Conservation (phyloP, 1,140 invertebrate genomes). For the Cydia amplana region DNA sequence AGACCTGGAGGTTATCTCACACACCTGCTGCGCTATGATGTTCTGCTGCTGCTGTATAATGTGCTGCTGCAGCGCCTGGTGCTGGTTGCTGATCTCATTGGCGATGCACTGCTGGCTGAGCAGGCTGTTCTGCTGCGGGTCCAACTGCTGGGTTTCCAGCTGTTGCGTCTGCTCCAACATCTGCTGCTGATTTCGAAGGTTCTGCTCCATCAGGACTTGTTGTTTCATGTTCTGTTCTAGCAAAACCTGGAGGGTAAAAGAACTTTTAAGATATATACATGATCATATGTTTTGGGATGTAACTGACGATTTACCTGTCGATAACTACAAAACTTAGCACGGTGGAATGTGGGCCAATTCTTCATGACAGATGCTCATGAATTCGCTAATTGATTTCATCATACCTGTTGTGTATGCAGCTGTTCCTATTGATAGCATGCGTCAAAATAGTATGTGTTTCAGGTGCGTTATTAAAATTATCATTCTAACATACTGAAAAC, state of each 20-base stretch:
- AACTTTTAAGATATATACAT: background rate
- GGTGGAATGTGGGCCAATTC: background rate
- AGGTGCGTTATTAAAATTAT: background rate
- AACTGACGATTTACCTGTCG: background rate
- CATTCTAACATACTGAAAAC: too few species aligned
- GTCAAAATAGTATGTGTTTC: background rate
- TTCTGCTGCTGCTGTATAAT: conserved; percentile 73
- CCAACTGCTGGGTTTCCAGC: conserved; percentile 32
- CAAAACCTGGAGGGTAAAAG: conserved; percentile 44
- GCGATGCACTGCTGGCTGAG: conserved; percentile 55
- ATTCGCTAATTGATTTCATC: conserved; percentile 3
- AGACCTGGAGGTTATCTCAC: background rate
- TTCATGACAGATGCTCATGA: background rate
- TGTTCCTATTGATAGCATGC: conserved; percentile 14
- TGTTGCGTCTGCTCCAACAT: conserved; percentile 64
- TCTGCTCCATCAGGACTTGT: conserved; percentile 68
- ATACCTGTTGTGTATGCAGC: conserved; percentile 22
- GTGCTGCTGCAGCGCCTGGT: conserved; percentile 70
- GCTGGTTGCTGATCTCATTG: conserved; percentile 72
- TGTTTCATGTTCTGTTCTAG: conserved; percentile 58
- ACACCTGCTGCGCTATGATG: conserved; percentile 69
- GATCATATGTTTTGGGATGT: background rate
- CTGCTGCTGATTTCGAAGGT: conserved; percentile 36
- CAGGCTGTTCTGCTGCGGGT: conserved; percentile 50
- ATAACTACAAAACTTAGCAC: conserved; percentile 43